Evolutionary conservation across 2,888 invertebrate genomes (phyloP), one percentile per base, ranked within the genome.

Genomic region (Rugalucina vietnamica): DNA sequence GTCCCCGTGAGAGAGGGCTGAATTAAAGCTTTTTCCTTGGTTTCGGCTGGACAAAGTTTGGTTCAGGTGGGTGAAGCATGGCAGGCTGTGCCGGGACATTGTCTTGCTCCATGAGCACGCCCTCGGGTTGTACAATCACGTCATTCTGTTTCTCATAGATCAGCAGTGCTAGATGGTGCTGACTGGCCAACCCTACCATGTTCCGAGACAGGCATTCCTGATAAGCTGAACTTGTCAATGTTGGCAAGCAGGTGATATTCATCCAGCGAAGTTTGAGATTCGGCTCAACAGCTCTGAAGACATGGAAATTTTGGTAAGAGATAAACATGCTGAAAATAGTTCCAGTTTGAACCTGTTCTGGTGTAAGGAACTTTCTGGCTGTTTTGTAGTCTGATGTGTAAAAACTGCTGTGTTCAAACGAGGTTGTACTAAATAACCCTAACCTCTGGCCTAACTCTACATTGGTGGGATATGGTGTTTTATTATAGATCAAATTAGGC

Each of bases 281-380:
- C 72, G 98, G 98, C 94, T 98, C 98, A 10, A 97, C 97, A 36
- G 97, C 97, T 77, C 97, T 96, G 93, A 98, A 96, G 69, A 97
- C 96, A 94, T 97, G 97, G 78, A 97, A 94, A 80, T 96, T 95
- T 88, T 96, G 96, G 75, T 96, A 96, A 57, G 96, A 95, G 12
- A 97, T 95, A 92, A 98, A 97, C 96, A 97, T 96, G 85, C 97
- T 96, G 90, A 97, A 96, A 39, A 97, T 95, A 81, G 94, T 94
- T 29, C 82, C 84, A 24, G 89, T 85, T 21, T 82, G 71, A 1
- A 88, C 78, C 32, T 90, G 88, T 1, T 83, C 83, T 4, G 85
- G 81, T 70, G 95, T 93, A 91, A 96, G 96, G 36, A 96, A 94
- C 94, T 96, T 96, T 21, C 97, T 96, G 76, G 96, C 97, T 91